Conservation (phyloP, 2,113 vertebrate species). For the Heterotis niloticus region DNA sequence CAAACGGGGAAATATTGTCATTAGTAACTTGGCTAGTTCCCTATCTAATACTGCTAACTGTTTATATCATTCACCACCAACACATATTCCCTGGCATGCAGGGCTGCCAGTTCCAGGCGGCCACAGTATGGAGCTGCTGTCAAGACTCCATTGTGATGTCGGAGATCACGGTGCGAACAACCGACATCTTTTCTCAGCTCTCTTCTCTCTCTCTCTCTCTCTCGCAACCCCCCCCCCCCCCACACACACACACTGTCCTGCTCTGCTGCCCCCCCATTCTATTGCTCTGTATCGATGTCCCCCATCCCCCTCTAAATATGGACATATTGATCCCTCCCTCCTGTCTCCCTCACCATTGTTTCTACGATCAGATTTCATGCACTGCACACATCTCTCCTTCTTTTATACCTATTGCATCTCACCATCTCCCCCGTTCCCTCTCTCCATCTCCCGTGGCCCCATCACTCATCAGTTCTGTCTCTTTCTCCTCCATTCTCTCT, state of each 20-base stretch:
- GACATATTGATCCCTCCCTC: constrained; percentile 60
- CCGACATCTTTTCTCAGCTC: constrained; percentile 37
- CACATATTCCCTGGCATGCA: constrained; percentile 1
- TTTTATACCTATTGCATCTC: constrained; percentile 28
- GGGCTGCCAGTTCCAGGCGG: neutral
- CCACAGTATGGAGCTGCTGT: neutral
- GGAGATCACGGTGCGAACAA: constrained; percentile 17
- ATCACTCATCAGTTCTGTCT: neutral
- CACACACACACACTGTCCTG: constrained; percentile 21
- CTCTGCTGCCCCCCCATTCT: constrained; percentile 44
- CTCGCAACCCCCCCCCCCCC: constrained; percentile 36
- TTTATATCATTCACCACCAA: neutral
- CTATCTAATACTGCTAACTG: neutral
- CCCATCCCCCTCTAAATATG: constrained; percentile 64
- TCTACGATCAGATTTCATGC: constrained; percentile 59
- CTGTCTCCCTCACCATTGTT: constrained; percentile 51
- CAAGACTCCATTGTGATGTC: constrained; percentile 12
- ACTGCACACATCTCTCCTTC: constrained; percentile 32
- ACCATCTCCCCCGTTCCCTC: constrained; percentile 28
- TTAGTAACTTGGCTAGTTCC: neutral
- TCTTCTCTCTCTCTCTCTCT: constrained; percentile 43
- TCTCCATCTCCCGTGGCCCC: constrained; percentile 27
- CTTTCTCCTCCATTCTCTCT: neutral
- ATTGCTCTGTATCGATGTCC: constrained; percentile 43
- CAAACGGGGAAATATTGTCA: neutral